Percentiles rank a stretch among this genome's conserved stretches.
Conservation (phyloP, 2,113 vertebrate genomes). For the Colaptes auratus region DNA sequence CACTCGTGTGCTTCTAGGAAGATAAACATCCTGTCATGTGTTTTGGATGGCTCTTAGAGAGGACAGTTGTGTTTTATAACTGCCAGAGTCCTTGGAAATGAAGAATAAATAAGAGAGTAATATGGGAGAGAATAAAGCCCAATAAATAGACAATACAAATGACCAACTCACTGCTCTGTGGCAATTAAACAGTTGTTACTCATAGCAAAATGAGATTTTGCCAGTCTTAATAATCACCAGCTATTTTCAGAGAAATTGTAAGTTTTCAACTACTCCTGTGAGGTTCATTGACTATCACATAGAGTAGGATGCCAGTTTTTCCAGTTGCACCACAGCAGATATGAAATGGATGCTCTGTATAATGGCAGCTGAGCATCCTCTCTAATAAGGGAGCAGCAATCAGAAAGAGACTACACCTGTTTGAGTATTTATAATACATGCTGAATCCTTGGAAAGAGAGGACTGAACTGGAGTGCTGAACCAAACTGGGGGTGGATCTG, state of each 20-base stretch:
- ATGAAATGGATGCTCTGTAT: background rate
- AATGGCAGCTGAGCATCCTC: background rate
- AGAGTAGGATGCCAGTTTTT: background rate
- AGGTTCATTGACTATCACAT: background rate
- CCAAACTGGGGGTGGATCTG: background rate
- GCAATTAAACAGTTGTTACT: background rate
- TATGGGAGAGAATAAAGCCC: background rate
- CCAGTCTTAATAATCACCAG: background rate
- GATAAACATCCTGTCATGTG: background rate
- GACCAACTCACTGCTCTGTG: background rate
- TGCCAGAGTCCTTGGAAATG: slow-evolving; percentile 3
- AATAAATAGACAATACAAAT: background rate
- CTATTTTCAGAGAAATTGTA: slow-evolving; percentile 8
- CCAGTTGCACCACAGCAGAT: background rate
- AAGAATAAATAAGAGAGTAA: background rate
- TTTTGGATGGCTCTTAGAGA: background rate
- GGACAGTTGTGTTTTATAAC: background rate
- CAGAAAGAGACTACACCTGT: background rate
- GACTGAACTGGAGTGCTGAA: background rate
- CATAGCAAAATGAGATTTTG: background rate
- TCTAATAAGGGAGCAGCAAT: background rate
- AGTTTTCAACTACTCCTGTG: background rate
- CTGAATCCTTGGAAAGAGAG: background rate
- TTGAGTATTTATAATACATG: background rate
- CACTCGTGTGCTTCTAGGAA: background rate